These are phyloP conservation scores for Phataginus tetradactyla DNA, from an alignment of 2,797 vertebrate species.

Conservation along the genomic window DNA sequence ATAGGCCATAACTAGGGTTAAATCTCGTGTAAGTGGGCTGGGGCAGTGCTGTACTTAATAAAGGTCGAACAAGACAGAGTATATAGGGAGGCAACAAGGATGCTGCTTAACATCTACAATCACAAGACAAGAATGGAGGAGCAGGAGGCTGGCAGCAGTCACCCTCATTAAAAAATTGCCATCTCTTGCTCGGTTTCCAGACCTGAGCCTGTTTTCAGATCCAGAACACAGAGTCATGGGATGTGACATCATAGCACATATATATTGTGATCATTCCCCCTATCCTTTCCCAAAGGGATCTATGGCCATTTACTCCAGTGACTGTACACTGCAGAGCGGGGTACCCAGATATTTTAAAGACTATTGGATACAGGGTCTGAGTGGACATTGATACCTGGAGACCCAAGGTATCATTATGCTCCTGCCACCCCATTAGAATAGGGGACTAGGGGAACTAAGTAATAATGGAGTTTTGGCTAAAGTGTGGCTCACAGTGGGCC, in stretches of 20 bases:
- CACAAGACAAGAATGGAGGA: background rate
- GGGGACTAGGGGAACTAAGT: background rate
- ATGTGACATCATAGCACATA: background rate
- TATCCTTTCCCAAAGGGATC: background rate
- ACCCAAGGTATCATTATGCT: background rate
- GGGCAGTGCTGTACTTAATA: background rate
- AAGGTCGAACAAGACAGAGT: background rate
- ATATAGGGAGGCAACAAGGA: background rate
- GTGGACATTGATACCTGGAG: background rate
- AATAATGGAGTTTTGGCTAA: background rate
- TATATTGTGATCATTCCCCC: background rate
- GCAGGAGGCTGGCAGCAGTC: background rate
- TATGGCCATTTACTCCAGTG: background rate
- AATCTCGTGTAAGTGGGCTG: background rate
- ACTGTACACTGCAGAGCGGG: background rate
- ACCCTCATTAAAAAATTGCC: background rate
- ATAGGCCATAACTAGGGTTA: background rate
- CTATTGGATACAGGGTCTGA: background rate
- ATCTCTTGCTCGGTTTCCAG: background rate
- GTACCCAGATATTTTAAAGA: background rate
- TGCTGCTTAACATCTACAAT: background rate
- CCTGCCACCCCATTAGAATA: background rate
- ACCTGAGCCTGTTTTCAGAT: background rate
- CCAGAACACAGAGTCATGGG: background rate
- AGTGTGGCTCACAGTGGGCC: background rate